Base-by-base conservation (phyloP, 2,113 vertebrate genomes). In the Muscicapa adusta region DNA sequence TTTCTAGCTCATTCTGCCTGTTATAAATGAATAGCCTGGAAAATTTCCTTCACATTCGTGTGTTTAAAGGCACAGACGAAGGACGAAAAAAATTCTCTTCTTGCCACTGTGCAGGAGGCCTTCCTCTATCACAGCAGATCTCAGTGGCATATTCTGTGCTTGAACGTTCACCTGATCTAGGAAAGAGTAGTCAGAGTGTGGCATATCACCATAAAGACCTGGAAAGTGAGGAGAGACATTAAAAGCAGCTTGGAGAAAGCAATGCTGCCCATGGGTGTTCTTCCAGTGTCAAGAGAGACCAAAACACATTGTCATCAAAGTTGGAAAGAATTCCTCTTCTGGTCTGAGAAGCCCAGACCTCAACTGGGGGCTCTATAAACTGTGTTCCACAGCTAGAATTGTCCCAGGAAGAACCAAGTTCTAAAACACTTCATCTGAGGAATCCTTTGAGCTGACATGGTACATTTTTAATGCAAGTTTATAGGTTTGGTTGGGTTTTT, bases 11-110 rank as follows among this genome's bases (percentile, higher is more conserved):
- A 85, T 96, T 95, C 91, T 93, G 54, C 50, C 91, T 71, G 75
- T 90, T 91, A 97, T 75, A 94, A 91, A 91, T 96, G 97, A 96
- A 95, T 96, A 97, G 78, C 74, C 89, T 88, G 66, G 72, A 97
- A 97, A 97, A 95, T 92, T 88, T 91, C 63, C 65, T 96, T 94
- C 94, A 95, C 73, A 79, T 28, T 96, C 23, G 50, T n/a, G 43
- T 89, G 40, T 91, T 95, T 94, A 96, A 97, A 97, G 65, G 65
- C 82, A 88, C 22, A 85, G 89, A 96, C 94, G 80, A 96, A 97
- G 61, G 87, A 79, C 43, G 93, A 91, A 93, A 95, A 95, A 62
- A 36, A 9, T 6, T 72, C 54, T 88, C 50, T 65, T 13, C 85
- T 91, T 50, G 9, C 53, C 45, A 54, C 91, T 92, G 67, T 76